Evolutionary conservation across 2,113 vertebrate genomes (phyloP), one percentile per base, ranked within the genome.

Genomic region (Amia ocellicauda): DNA sequence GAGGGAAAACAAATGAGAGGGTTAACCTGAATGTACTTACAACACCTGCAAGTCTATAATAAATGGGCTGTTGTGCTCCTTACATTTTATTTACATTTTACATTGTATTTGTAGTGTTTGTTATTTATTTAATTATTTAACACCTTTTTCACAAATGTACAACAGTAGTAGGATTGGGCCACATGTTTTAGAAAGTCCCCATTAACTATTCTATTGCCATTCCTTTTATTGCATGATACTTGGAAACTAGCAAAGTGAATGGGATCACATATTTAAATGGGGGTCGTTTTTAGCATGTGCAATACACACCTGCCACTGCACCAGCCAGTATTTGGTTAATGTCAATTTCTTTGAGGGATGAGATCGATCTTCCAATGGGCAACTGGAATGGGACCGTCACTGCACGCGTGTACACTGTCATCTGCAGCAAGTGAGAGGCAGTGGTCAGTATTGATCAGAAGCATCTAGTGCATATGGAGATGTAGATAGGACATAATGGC

Each of bases 351-450:
- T 1, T 7, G 20, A 20, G 1, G 8, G 5, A 9, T 2, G 51
- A 13, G 22, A 53, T 53, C 5, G 9, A 11, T 3, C 7, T 53
- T 22, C 66, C 73, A 4, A 76, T 42, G 3, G 82, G 72, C 7
- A 86, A 29, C 3, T 79, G 20, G 14, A 73, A 14, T 1, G 85
- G 83, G 47, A 85, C 66, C 20, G 40, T 62, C 23, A 76, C 1
- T 58, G 72, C 75, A 66, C 72, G 72, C 60, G 70, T 69, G 36
- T 72, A 84, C 59, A 77, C n/a, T 3, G 58, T 67, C 24, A 62
- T 0, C 86, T 88, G 70, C 27, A 78, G 75, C 70, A 17, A 2
- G 70, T 7, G 3, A 54, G 73, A 40, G 69, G 68, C 10, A 59
- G 40, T 9, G 58, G 68, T 41, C 0, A 31, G 1, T 36, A 22